Evolutionary conservation across 1,140 invertebrate genomes (phyloP).

Genomic region (Helicorthomorpha holstii): DNA sequence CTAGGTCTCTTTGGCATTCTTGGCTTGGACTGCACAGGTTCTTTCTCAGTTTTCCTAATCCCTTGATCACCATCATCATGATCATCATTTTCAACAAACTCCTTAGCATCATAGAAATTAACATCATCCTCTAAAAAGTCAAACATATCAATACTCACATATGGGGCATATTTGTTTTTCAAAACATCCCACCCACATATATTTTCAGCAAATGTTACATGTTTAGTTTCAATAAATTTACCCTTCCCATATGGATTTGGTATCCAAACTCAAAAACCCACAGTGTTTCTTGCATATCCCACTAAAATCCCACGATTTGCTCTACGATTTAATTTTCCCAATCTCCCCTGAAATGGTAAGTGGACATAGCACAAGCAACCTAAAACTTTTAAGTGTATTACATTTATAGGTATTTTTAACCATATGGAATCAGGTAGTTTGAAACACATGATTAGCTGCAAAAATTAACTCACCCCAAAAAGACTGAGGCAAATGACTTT

Average conservation of each 20-base stretch:
- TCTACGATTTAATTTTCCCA: conserved; percentile 10
- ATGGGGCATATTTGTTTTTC: background rate
- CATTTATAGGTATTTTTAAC: conserved; percentile 1
- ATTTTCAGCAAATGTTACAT: conserved; percentile 3
- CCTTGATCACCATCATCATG: background rate
- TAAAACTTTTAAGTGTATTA: conserved; percentile 7
- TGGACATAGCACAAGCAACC: conserved; percentile 3
- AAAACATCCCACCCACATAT: background rate
- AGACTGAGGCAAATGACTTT: conserved; percentile 10
- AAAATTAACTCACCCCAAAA: conserved; percentile 14
- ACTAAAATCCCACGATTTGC: conserved; percentile 4
- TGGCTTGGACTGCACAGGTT: background rate
- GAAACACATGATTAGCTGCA: conserved; percentile 10
- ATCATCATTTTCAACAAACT: background rate
- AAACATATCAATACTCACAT: background rate
- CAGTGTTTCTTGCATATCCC: conserved; percentile 3
- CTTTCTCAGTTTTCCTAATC: background rate
- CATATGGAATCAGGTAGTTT: conserved; percentile 6
- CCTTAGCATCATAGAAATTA: background rate
- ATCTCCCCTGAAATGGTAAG: conserved; percentile 6
- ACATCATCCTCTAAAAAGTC: background rate
- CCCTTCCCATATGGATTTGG: background rate
- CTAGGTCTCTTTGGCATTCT: background rate
- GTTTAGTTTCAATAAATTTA: background rate
- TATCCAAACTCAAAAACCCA: conserved; percentile 6